Base-by-base conservation (phyloP, 2,888 invertebrate genomes). In the Limulus polyphemus region DNA sequence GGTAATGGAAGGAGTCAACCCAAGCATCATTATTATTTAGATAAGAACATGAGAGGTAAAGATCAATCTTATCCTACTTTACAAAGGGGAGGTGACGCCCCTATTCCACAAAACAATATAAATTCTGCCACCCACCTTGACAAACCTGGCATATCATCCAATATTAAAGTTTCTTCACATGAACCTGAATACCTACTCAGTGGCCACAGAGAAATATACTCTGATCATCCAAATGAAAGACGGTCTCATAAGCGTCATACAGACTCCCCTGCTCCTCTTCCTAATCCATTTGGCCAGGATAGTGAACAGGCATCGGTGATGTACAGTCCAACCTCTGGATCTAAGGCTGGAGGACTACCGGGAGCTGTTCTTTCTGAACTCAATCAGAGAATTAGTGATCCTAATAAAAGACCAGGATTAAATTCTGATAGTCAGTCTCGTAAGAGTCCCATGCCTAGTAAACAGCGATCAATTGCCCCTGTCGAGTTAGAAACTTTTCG, bases 21-120 rank as follows among this genome's bases (percentile, higher is more conserved):
- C 56, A 67, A 67, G 47, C 64, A 64, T 54, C 64, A 64, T 59
- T 64, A 67, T 62, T 67, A 67, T 59, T 58, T 67, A 46, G 63
- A 61, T 56, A 67, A 67, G 57, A 65, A 61, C 32, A 67, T 67
- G 65, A 56, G 64, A 56, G 67, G 67, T 46, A 32, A 3, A 5
- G 32, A 32, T 32, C 32, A 32, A 7, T 32, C 32, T 32, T 32
- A 32, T 32, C 67, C 67, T 11, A 65, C 63, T 56, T 63, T 67
- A n/a, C 60, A 63, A 13, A 57, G 52, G 9, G 58, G 61, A 10
- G 52, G 60, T 47, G 58, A 61, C 11, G 32, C 7, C 1, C 32
- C 32, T n/a, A n/a, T n/a, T n/a, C n/a, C n/a, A n/a, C 61, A n/a
- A 49, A 55, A 11, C 11, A 47, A 16, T n/a, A 46, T 47, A 12